Percentiles rank a stretch among this genome's conserved stretches.
phyloP scores from a whole-genome alignment of 1,140 invertebrate genomes.

The Campoletis sonorensis region DNA sequence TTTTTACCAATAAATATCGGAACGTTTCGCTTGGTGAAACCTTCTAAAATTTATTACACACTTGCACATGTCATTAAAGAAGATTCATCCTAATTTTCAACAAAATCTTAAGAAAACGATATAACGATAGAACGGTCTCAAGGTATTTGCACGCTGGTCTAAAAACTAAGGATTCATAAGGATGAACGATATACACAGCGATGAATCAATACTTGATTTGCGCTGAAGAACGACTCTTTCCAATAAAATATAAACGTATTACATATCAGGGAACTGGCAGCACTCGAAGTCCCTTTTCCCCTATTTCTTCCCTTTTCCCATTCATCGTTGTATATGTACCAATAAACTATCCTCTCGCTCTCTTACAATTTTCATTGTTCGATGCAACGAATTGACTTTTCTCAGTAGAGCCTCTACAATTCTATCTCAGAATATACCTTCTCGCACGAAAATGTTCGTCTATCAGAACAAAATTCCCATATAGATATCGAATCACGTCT shows the following conservation, averaged over 20 bases:
- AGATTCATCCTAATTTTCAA: too few species aligned
- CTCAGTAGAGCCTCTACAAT: neutral
- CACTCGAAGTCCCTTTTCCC: neutral
- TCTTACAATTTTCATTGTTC: neutral
- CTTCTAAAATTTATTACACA: too few species aligned
- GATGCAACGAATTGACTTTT: neutral
- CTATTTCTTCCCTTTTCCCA: neutral
- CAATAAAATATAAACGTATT: neutral
- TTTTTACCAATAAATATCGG: too few species aligned
- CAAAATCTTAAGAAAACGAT: too few species aligned
- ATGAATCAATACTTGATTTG: conserved; percentile 6
- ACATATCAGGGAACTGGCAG: neutral
- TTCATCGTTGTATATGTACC: neutral
- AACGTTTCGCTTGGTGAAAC: too few species aligned
- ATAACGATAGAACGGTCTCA: too few species aligned
- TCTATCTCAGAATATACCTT: neutral
- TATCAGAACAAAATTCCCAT: neutral
- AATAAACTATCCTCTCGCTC: neutral
- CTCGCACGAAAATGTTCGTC: conserved; percentile 3
- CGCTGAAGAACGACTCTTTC: conserved; percentile 1
- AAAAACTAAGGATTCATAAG: neutral
- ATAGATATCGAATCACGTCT: neutral
- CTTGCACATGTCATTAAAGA: too few species aligned
- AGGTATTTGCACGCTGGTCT: neutral
- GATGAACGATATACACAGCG: neutral